Evolutionary conservation across 2,888 invertebrate species (phyloP).

Genomic region (Amphipyra berbera): DNA sequence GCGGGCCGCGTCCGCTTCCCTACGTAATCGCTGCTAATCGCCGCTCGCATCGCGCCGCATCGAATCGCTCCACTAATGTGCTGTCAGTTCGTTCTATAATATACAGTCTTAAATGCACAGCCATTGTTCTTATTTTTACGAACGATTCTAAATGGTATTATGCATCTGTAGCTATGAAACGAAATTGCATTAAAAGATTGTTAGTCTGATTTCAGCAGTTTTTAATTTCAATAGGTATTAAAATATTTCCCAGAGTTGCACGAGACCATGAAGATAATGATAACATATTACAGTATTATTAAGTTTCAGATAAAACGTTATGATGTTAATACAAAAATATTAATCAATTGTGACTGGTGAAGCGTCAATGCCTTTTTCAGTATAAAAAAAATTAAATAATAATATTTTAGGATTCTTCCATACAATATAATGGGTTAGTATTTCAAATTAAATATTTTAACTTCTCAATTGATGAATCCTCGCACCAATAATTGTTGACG

Average conservation of each 20-base stretch:
- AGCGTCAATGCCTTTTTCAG: no score
- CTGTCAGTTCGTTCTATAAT: slow-evolving; percentile 1
- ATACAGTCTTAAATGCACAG: neutral
- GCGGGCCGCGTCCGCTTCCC: slow-evolving; percentile 9
- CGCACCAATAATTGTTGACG: no score
- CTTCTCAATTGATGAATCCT: no score
- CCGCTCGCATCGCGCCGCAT: slow-evolving; percentile 13
- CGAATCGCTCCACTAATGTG: slow-evolving; percentile 3
- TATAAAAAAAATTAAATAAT: no score
- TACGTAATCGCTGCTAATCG: slow-evolving; percentile 34
- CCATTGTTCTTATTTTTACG: neutral
- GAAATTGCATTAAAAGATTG: slow-evolving; percentile 1
- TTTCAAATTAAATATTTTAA: no score
- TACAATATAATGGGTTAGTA: no score
- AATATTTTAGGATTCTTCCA: no score
- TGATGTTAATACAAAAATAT: slow-evolving; percentile 20
- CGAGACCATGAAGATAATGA: no score
- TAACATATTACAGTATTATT: slow-evolving; percentile 12
- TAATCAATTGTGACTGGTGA: slow-evolving; percentile 4
- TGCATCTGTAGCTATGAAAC: neutral
- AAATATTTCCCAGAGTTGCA: neutral
- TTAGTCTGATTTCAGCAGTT: neutral
- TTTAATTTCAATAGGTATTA: neutral
- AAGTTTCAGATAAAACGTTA: slow-evolving; percentile 13
- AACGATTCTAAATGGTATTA: neutral